Conservation (phyloP, 1,140 invertebrate genomes). For the Ectropis grisescens region DNA sequence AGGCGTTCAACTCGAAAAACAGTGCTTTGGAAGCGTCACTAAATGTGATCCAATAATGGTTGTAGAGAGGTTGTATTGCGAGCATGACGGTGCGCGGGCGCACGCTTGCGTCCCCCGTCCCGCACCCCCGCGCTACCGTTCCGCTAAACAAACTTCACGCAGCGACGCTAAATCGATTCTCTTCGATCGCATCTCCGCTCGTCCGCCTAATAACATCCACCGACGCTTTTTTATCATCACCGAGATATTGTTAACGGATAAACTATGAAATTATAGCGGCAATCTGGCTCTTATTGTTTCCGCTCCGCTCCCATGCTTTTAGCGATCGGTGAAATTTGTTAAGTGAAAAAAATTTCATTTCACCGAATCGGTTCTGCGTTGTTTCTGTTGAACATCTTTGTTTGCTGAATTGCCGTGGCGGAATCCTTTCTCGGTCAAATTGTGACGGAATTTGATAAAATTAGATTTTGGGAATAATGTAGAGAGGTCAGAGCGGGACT, state of each 20-base stretch:
- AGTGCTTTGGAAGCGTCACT: constrained; percentile 38
- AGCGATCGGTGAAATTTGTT: constrained; percentile 29
- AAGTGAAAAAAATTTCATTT: constrained; percentile 50
- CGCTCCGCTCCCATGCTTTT: constrained; percentile 33
- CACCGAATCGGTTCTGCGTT: constrained; percentile 53
- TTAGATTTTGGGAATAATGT: constrained; percentile 29
- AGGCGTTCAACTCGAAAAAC: constrained; percentile 27
- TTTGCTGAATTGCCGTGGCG: constrained; percentile 38
- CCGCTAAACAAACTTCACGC: constrained; percentile 64
- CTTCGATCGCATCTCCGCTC: constrained; percentile 43
- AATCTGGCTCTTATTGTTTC: constrained; percentile 40
- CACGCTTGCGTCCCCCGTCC: constrained; percentile 17
- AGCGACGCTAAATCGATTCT: constrained; percentile 53
- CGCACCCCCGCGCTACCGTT: constrained; percentile 28
- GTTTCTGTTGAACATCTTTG: constrained; percentile 62
- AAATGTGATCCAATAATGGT: constrained; percentile 34
- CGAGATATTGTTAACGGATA: constrained; percentile 52
- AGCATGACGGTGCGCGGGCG: constrained; percentile 31
- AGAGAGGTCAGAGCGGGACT: constrained; percentile 18
- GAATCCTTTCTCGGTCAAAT: constrained; percentile 29
- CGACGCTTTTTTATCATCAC: constrained; percentile 44
- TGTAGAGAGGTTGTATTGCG: constrained; percentile 23
- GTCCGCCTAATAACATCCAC: constrained; percentile 44
- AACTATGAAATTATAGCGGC: constrained; percentile 57
- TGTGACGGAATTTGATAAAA: constrained; percentile 42